These are phyloP conservation scores for Conus canariensis DNA, from an alignment of 2,888 invertebrate species.

Conservation along the genomic window DNA sequence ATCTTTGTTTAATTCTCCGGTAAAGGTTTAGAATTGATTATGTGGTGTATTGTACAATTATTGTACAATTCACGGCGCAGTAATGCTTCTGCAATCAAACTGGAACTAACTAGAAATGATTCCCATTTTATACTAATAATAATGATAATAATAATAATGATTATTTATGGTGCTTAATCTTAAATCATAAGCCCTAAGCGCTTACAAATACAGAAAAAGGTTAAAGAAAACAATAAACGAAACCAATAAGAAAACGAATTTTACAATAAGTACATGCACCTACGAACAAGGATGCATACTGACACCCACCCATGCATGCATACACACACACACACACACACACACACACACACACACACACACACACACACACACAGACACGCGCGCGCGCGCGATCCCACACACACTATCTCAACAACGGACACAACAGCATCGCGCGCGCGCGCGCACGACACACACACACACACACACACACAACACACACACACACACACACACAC, in stretches of 20 bases:
- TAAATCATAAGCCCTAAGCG: not conserved
- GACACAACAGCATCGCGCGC: not conserved
- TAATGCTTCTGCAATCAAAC: no score
- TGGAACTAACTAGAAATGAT: no score
- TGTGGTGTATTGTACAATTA: no score
- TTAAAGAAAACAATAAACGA: not conserved
- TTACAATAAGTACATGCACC: not conserved
- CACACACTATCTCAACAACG: not conserved
- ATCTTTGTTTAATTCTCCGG: no score
- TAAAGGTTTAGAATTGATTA: no score
- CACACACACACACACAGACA: not conserved
- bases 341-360: slow-evolving; percentile 1
- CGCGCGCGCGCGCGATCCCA: not conserved
- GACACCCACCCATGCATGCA: not conserved
- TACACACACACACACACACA: not conserved
- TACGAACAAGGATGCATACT: not conserved
- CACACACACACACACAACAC: not conserved
- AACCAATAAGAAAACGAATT: not conserved
- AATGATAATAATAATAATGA: not conserved
- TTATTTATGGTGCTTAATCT: not conserved
- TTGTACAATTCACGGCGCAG: no score
- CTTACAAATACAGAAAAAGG: not conserved
- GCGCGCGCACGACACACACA: not conserved
- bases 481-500: not conserved
- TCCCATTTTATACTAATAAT: no score